A percentile compares a stretch with the other conserved stretches of the same genome.
Conservation (phyloP, 2,888 invertebrate genomes). For the Metacarcinus magister region DNA sequence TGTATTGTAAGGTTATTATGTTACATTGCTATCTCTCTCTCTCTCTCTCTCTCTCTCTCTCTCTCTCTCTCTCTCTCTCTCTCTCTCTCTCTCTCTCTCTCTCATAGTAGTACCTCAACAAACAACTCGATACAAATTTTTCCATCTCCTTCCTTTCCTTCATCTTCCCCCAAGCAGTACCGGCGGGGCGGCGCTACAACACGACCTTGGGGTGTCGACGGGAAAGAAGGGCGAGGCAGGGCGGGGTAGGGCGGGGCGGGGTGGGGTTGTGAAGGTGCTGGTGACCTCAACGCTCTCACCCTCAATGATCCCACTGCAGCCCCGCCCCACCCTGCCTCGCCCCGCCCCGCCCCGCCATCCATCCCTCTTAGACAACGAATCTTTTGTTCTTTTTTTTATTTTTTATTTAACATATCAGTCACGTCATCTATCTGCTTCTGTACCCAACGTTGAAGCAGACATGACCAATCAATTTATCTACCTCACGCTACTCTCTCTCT, state of each 20-base stretch:
- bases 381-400: background rate
- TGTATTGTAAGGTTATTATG: background rate
- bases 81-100: slow-evolving; percentile 14
- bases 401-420: background rate
- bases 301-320: slow-evolving; percentile 30
- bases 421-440: background rate
- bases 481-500: background rate
- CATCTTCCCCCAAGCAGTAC: background rate
- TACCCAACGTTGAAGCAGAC: background rate
- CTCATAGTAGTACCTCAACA: slow-evolving; percentile 4
- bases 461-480: background rate
- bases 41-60: slow-evolving; percentile 47
- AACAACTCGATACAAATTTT: too few species aligned
- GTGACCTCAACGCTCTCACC: slow-evolving; percentile 58
- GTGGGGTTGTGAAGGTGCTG: background rate
- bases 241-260: background rate
- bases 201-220: background rate
- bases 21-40: background rate
- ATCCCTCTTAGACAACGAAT: background rate
- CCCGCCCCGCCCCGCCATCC: background rate
- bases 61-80: slow-evolving; percentile 54
- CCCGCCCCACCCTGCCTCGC: background rate
- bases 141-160: background rate
- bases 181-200: too few species aligned
- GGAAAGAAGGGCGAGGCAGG: background rate